Base-by-base conservation (phyloP, 2,888 invertebrate species). In the Drosophila limbata region DNA sequence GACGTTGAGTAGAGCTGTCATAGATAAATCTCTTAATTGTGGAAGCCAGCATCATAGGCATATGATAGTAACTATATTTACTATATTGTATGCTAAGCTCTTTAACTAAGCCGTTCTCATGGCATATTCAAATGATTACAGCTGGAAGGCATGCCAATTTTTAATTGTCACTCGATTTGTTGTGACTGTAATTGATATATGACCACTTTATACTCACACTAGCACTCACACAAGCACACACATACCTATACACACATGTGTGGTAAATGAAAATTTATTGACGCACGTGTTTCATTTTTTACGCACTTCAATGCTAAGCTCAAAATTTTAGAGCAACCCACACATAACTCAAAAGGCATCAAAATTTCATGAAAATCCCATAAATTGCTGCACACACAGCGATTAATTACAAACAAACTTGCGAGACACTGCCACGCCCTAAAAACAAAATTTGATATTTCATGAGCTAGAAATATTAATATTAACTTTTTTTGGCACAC, bases 141-240 rank as follows among this genome's bases (percentile, higher is more conserved):
- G 69, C 61, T 72, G 86, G 86, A 83, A 69, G 69, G 77, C 73
- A 76, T 83, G 84, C 73, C 81, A 67, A 81, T 81, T 82, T 69
- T 72, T 70, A 86, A 88, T 86, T 86, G 84, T 88, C 88, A 83
- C 84, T 80, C 81, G 84, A 81, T 73, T 81, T 87, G 82, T 89
- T 88, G 73, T 81, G 84, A 87, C 77, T 84, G 79, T 88, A 88
- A 84, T 81, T 84, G 84, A 84, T 84, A 84, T 84, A 88, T 84
- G 81, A 55, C 52, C 69, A 73, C 51, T 64, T 56, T 59, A 66
- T 51, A 67, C 52, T 37, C 59, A 71, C 31, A 25, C 52, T 37
- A 55, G 67, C 31, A 25, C 25, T 28, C 28, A 28, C 28, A 28
- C 8, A 28, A 28, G 19, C 59, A 71, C 31, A 53, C 53, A 42